A percentile compares a stretch with the other conserved stretches of the same genome.
These are phyloP conservation scores for Drosophila prosaltans DNA, from an alignment of 1,140 invertebrate genomes.

Conservation along the genomic window DNA sequence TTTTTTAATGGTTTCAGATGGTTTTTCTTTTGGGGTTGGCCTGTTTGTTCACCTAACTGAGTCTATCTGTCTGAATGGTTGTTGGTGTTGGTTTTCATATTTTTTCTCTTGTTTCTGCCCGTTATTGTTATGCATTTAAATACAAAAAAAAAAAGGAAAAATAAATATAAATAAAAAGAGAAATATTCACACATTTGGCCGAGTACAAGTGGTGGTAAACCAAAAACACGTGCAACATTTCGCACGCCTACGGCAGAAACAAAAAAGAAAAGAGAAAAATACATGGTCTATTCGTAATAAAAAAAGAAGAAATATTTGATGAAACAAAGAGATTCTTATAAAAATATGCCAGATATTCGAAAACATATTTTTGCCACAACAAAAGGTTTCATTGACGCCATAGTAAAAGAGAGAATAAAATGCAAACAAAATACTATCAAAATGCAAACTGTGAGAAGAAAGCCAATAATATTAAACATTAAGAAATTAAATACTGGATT, in stretches of 20 bases:
- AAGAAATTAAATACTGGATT: too few species aligned
- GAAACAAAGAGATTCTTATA: neutral
- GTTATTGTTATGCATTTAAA: constrained; percentile 18
- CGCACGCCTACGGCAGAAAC: neutral
- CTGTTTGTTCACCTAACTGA: constrained; percentile 8
- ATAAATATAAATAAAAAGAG: constrained; percentile 8
- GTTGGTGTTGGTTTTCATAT: neutral
- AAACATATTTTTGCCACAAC: constrained; percentile 25
- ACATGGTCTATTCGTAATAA: neutral
- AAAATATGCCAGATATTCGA: constrained; percentile 15
- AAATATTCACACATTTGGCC: constrained; percentile 3
- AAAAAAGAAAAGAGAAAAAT: neutral
- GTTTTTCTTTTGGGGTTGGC: neutral
- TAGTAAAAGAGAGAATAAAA: too few species aligned
- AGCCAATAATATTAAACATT: neutral
- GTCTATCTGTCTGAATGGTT: constrained; percentile 16
- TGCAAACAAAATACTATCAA: neutral
- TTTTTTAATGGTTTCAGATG: constrained; percentile 6
- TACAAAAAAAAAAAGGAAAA: neutral
- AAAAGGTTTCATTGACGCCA: neutral
- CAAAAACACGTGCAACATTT: constrained; percentile 19
- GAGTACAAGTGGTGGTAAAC: neutral
- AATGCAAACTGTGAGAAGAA: neutral
- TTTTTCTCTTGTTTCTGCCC: neutral
- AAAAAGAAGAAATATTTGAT: constrained; percentile 4